Conservation (phyloP, 2,888 invertebrate species). For the Anaspis maculata region DNA sequence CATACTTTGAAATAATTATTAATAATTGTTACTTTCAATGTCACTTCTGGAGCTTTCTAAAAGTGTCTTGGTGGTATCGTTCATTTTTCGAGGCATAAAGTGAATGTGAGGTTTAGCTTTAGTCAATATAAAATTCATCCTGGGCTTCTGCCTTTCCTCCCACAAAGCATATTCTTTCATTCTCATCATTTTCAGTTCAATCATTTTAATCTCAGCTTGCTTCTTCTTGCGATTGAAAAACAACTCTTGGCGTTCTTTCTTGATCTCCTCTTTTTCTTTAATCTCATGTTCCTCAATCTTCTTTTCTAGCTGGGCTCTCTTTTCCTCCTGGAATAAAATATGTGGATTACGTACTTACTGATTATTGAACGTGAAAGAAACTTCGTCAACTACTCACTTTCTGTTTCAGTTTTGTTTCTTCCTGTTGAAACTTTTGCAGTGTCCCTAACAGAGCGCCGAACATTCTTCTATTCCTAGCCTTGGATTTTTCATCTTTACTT, state of each 20-base stretch:
- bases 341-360: too few relatives aligned
- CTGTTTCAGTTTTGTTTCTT: constrained; percentile 81
- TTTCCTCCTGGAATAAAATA: constrained; percentile 55
- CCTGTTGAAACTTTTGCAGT: constrained; percentile 89
- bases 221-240: constrained; percentile 80
- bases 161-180: constrained; percentile 84
- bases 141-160: constrained; percentile 69
- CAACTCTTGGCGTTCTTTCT: constrained; percentile 72
- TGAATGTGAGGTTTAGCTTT: constrained; percentile 80
- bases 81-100: constrained; percentile 76
- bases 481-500: constrained; percentile 68
- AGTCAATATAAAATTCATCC: constrained; percentile 79
- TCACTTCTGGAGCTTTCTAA: constrained; percentile 54
- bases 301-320: constrained; percentile 79
- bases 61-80: constrained; percentile 58
- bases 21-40: constrained; percentile 52
- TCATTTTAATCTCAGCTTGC: constrained; percentile 77
- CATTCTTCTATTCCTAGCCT: constrained; percentile 84
- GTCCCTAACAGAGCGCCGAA: constrained; percentile 94
- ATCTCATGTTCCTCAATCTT: constrained; percentile 89
- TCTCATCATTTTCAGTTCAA: constrained; percentile 85
- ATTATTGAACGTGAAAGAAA: too few relatives aligned
- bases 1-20: constrained; percentile 3
- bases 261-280: constrained; percentile 76
- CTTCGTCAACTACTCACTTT: constrained; percentile 54